Evolutionary conservation across 2,113 vertebrate genomes (phyloP).

Genomic region (Pardalotus punctatus): DNA sequence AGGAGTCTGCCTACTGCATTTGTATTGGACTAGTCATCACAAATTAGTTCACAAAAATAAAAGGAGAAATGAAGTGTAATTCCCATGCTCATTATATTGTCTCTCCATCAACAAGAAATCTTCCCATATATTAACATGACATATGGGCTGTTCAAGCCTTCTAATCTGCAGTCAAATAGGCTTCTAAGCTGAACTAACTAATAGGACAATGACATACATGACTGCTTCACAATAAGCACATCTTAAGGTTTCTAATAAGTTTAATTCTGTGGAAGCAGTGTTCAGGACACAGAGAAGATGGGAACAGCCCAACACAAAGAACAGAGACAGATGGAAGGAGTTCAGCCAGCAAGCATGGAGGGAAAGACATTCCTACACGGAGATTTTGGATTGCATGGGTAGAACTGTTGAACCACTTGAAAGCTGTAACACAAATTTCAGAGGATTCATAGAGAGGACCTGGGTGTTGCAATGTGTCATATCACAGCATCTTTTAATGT

Average conservation of each 20-base stretch:
- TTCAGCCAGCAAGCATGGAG: not conserved
- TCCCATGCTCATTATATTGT: not conserved
- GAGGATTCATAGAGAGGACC: not conserved
- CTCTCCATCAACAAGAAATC: not conserved
- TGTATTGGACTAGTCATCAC: not conserved
- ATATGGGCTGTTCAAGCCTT: not conserved
- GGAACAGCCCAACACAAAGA: not conserved
- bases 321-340: not conserved
- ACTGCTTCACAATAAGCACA: not conserved
- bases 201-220: not conserved
- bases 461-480: not conserved
- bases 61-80: not conserved
- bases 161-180: not conserved
- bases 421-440: not conserved
- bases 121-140: not conserved
- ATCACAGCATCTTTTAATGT: not conserved
- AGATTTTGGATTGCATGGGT: not conserved
- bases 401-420: not conserved
- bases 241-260: not conserved
- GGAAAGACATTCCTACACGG: not conserved
- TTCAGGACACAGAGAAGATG: not conserved
- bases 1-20: not conserved
- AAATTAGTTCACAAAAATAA: not conserved
- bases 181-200: not conserved
- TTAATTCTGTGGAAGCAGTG: not conserved